Base-by-base conservation (phyloP, 1,140 invertebrate genomes). In the Drusus annulatus region DNA sequence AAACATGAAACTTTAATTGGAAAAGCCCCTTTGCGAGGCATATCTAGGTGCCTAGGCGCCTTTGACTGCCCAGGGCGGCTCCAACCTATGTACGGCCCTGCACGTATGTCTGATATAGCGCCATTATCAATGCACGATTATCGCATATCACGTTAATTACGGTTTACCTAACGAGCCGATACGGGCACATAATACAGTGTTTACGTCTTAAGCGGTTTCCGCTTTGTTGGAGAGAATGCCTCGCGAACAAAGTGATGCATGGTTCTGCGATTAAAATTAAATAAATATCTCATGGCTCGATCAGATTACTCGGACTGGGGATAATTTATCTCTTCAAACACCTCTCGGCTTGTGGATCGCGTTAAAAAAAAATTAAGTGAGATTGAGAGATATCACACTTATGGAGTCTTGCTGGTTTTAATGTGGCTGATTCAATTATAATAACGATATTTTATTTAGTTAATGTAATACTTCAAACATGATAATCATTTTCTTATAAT, bases 101-200 rank as follows among this genome's bases (percentile, higher is more conserved):
- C 54, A 23, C 74, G 74, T 56, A 60, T 76, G 54, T 31, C 50
- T 78, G 76, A 56, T n/a, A 52, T 51, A 68, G 60, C 36, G 50
- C 76, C 50, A 78, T 68, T 78, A 78, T 78, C 76, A 68, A 54
- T 78, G 76, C 76, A 78, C 76, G 76, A 78, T 78, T 78, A 78
- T 78, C 76, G 76, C 60, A 78, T 68, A 78, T 65, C 76, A 78
- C 36, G 62, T 78, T 78, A 78, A 78, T 78, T 78, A 68, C 62
- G 45, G 68, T 52, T 21, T 71, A 10, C 45, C 45, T 71, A 71
- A 71, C 45, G 36, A 71, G 36, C 45, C 36, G 68, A 71, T 36
- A 23, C 68, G 10, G 51, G 68, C 68, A 71, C 50, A 52, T 16
- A 71, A 52, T 51, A 71, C 45, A 19, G 45, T 71, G 45, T 23